These are phyloP conservation scores for Patiria miniata DNA, from an alignment of 35 echinoderm and acorn worm genomes.

Conservation along the genomic window DNA sequence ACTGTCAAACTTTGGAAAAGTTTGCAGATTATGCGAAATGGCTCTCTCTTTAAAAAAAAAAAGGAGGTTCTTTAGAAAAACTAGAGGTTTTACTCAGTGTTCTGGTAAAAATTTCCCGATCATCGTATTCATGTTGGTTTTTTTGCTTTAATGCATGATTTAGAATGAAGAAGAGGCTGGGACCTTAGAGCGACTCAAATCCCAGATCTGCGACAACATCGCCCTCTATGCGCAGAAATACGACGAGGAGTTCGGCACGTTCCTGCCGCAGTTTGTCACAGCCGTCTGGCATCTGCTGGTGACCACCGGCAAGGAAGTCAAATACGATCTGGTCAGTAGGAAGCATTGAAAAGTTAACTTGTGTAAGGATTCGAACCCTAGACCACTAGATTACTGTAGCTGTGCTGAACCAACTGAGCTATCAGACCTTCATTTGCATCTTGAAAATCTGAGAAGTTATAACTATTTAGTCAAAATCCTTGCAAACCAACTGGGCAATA, in stretches of 20 bases:
- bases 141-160: not conserved
- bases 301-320: conserved; percentile 70
- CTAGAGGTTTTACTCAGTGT: not conserved
- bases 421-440: too few species aligned
- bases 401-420: too few species aligned
- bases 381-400: too few species aligned
- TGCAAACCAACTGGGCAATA: too few species aligned
- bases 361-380: not conserved
- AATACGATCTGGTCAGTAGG: conserved; percentile 88
- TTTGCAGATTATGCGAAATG: too few species aligned
- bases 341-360: not conserved
- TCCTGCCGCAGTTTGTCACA: conserved; percentile 76
- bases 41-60: too few species aligned
- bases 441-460: too few species aligned
- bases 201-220: conserved; percentile 92
- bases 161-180: conserved; percentile 87
- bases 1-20: too few species aligned
- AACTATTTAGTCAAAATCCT: too few species aligned
- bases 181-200: conserved; percentile 79
- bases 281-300: conserved; percentile 85
- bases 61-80: too few species aligned
- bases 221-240: conserved; percentile 96
- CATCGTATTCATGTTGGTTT: not conserved
- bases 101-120: not conserved
- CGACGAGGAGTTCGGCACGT: conserved; percentile 86